Evolutionary conservation across 2,797 vertebrate genomes (phyloP).

Genomic region (Dromococcyx pavoninus): DNA sequence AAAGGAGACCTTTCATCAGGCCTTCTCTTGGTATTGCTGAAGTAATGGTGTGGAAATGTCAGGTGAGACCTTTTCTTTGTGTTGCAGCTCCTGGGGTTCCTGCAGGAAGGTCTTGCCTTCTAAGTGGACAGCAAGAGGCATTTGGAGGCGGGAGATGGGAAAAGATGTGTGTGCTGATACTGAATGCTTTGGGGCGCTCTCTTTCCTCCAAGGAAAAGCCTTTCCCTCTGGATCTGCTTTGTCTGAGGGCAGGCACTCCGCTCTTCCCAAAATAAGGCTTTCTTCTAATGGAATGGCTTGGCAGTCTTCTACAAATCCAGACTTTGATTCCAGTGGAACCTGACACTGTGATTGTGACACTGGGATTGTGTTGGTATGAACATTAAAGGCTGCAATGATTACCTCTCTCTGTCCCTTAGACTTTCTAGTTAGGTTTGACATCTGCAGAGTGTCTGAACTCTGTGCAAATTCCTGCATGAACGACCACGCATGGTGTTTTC

Average conservation of each 20-base stretch:
- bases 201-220: not conserved
- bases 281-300: not conserved
- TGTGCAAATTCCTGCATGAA: not conserved
- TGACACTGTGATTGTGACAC: not conserved
- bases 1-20: not conserved
- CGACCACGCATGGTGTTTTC: conserved; percentile 25
- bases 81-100: not conserved
- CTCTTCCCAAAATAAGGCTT: not conserved
- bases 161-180: not conserved
- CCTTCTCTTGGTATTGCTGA: not conserved
- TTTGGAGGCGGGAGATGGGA: not conserved
- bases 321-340: not conserved
- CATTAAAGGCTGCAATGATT: not conserved
- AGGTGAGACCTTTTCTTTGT: not conserved
- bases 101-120: not conserved
- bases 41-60: not conserved
- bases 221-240: not conserved
- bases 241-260: not conserved
- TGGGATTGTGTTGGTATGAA: not conserved
- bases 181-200: not conserved
- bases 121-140: not conserved
- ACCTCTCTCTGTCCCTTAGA: not conserved
- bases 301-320: not conserved
- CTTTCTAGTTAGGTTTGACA: not conserved
- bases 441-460: not conserved